Base-by-base conservation (phyloP, 2,113 vertebrate genomes). In the Eleginops maclovinus region DNA sequence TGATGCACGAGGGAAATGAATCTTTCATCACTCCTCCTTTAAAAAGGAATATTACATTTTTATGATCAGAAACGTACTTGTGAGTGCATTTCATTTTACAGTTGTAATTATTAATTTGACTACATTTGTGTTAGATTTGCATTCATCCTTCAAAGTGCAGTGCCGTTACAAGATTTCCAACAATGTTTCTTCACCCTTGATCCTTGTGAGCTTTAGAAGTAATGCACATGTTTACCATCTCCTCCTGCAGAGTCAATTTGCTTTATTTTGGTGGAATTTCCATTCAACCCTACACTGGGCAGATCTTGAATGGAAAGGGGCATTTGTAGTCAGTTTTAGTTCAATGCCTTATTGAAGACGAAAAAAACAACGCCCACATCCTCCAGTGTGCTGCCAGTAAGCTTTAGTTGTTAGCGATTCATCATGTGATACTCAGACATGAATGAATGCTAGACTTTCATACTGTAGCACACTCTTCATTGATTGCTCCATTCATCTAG, bases 1-100 rank as follows among this genome's bases (percentile, higher is more conserved):
- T 44, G 56, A 82, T 51, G 56, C 82, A 73, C 67, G 0, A 16
- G 79, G 72, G 81, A 61, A 26, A 63, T 22, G 31, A 0, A 59
- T 56, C 58, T 58, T 62, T 68, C 22, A 40, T 36, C 17, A 2
- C 58, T 28, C 3, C 16, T 24, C 11, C 7, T 28, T 58, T 24
- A 31, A 46, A 8, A 36, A 36, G 31, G 8, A 36, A 36, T 7
- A 36, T 36, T 36, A 8, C 31, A 36, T 8, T 36, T 36, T 36
- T 36, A 36, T 36, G 31, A 36, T 8, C 31, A 36, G 14, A 61
- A 55, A 19, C 26, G 14, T 11, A 13, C 14, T 44, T 15, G 15
- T 19, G 1, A 1, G 7, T 41, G 21, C 13, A 24, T 22, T 68
- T 53, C 41, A 4, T 7, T 47, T 15, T 70, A 28, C 13, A 53